These are phyloP conservation scores for Mus spretus DNA, from an alignment of 2,797 vertebrate species.

Conservation along the genomic window DNA sequence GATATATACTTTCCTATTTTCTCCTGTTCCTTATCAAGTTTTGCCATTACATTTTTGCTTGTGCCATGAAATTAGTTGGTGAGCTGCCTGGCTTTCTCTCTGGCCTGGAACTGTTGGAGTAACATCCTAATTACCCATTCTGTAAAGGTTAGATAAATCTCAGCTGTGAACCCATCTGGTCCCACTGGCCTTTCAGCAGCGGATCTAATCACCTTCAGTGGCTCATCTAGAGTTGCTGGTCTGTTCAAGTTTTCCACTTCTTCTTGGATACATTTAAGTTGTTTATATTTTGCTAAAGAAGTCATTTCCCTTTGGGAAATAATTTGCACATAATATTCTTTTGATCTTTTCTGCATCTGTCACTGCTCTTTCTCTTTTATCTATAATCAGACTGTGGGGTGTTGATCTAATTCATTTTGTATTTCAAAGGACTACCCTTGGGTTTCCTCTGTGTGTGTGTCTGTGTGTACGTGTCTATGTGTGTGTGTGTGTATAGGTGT, in stretches of 20 bases:
- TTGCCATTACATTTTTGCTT: constrained; percentile 33
- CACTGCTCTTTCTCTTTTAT: constrained; percentile 30
- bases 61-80: constrained; percentile 47
- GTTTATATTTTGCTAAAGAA: constrained; percentile 47
- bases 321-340: constrained; percentile 1
- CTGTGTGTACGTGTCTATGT: neutral
- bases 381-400: neutral
- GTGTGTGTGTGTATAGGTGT: neutral
- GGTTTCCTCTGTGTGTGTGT: neutral
- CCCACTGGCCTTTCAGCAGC: constrained; percentile 6
- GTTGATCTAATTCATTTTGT: neutral
- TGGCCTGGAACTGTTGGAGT: constrained; percentile 7
- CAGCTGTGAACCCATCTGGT: constrained; percentile 70
- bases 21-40: constrained; percentile 16
- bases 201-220: neutral
- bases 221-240: neutral
- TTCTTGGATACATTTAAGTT: constrained; percentile 36
- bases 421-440: constrained; percentile 23
- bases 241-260: constrained; percentile 35
- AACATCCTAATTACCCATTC: constrained; percentile 59
- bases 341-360: neutral
- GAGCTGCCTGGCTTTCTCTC: constrained; percentile 33
- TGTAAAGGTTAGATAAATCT: constrained; percentile 68
- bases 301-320: constrained; percentile 22
- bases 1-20: constrained; percentile 1